phyloP scores from a whole-genome alignment of 2,797 vertebrate species.

The Lycodopsis pacificus region DNA sequence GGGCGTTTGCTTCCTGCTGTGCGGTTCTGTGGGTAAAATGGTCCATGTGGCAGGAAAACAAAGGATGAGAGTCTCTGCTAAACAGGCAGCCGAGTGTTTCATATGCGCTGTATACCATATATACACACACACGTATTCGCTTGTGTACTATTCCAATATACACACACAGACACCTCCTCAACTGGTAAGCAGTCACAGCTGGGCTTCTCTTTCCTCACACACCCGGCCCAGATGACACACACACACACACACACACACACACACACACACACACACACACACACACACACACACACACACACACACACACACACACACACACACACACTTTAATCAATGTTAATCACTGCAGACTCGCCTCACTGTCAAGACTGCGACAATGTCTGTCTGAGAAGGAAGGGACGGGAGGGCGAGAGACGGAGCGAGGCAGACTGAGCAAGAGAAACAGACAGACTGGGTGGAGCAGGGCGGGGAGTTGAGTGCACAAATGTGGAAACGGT shows the following conservation, averaged over 20 bases:
- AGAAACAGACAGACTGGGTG: conserved; percentile 43
- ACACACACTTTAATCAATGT: conserved; percentile 79
- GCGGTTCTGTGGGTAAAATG: conserved; percentile 27
- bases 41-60: conserved; percentile 51
- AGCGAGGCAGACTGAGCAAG: conserved; percentile 31
- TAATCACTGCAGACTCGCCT: conserved; percentile 81
- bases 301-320: conserved; percentile 28
- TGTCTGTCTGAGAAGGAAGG: conserved; percentile 48
- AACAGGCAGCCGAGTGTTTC: conserved; percentile 45
- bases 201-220: conserved; percentile 56
- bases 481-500: conserved; percentile 57
- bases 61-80: conserved; percentile 38
- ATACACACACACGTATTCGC: neutral
- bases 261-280: conserved; percentile 26
- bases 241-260: conserved; percentile 18
- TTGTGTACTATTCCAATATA: conserved; percentile 38
- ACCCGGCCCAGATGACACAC: conserved; percentile 48
- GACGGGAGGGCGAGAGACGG: conserved; percentile 26
- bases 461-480: conserved; percentile 44
- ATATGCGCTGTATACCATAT: neutral
- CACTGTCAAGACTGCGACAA: conserved; percentile 74
- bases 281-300: conserved; percentile 21
- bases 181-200: conserved; percentile 64
- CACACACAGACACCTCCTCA: conserved; percentile 54
- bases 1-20: conserved; percentile 16